Conservation (phyloP, 2,888 invertebrate species). For the Bellardia bayeri region DNA sequence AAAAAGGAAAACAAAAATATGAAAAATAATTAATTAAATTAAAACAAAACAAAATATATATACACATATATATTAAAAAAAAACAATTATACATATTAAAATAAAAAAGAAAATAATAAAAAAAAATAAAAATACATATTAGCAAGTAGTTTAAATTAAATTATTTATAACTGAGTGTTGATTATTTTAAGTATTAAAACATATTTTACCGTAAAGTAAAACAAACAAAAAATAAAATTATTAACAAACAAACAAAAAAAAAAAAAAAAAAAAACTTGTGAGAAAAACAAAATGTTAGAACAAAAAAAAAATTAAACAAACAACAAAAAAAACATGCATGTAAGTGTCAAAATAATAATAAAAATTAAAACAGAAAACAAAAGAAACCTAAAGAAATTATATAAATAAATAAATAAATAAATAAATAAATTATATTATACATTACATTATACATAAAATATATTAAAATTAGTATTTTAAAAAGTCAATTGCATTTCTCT, state of each 20-base stretch:
- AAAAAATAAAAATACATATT: conserved; percentile 64
- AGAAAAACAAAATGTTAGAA: conserved; percentile 67
- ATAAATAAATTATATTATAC: conserved; percentile 49
- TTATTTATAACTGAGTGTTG: conserved; percentile 72
- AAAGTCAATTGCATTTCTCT: conserved; percentile 74
- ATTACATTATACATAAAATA: conserved; percentile 55
- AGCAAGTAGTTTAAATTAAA: conserved; percentile 68
- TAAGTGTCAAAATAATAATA: conserved; percentile 73
- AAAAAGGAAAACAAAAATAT: conserved; percentile 44
- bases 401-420: conserved; percentile 40
- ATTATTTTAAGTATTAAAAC: conserved; percentile 68
- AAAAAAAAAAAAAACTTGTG: conserved; percentile 38
- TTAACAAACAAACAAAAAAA: conserved; percentile 30
- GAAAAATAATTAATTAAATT: conserved; percentile 56
- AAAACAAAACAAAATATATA: conserved; percentile 71
- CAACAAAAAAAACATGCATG: conserved; percentile 66
- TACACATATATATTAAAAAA: conserved; percentile 55
- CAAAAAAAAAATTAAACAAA: conserved; percentile 7
- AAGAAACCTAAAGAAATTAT: conserved; percentile 69
- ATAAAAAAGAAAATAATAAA: conserved; percentile 45
- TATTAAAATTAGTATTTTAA: conserved; percentile 70
- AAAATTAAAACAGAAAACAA: conserved; percentile 57
- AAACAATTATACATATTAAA: conserved; percentile 71
- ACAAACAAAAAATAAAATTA: not conserved
- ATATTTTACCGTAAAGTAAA: conserved; percentile 53